phyloP scores from a whole-genome alignment of 2,113 vertebrate species.

The Stigmatopora nigra region DNA sequence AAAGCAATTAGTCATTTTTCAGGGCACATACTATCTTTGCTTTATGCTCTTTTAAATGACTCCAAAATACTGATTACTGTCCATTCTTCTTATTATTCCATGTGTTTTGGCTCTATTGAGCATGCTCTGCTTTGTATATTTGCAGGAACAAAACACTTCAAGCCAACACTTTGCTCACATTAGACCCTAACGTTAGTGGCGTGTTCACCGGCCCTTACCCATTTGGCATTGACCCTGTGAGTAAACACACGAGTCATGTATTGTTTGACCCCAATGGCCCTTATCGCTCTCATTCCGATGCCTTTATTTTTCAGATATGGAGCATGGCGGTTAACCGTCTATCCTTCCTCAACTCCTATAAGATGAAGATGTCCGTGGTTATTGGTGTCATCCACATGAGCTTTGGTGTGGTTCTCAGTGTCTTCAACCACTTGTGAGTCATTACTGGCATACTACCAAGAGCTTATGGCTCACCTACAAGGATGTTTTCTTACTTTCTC shows the following conservation, averaged over 20 bases:
- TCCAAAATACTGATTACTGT: no score
- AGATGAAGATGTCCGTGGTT: slow-evolving; percentile 99
- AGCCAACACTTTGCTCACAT: slow-evolving; percentile 65
- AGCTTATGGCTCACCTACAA: neutral
- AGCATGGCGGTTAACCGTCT: slow-evolving; percentile 92
- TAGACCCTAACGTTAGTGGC: slow-evolving; percentile 85
- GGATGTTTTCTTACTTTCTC: slow-evolving; percentile 14
- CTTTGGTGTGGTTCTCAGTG: slow-evolving; percentile 86
- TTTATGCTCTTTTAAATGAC: no score
- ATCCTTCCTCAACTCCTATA: slow-evolving; percentile 95
- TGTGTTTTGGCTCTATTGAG: neutral
- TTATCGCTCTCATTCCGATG: slow-evolving; percentile 2
- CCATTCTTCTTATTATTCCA: neutral
- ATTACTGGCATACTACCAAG: neutral
- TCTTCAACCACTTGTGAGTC: slow-evolving; percentile 97
- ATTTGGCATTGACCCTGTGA: slow-evolving; percentile 91
- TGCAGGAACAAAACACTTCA: slow-evolving; percentile 71
- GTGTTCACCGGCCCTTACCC: slow-evolving; percentile 88
- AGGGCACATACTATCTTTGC: no score
- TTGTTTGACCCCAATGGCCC: neutral
- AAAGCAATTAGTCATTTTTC: no score
- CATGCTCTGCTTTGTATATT: neutral
- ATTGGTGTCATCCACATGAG: slow-evolving; percentile 92
- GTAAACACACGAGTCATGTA: slow-evolving; percentile 35
- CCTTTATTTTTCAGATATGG: slow-evolving; percentile 76